Evolutionary conservation across 2,797 vertebrate genomes (phyloP).

Genomic region (Onychomys leucogaster): DNA sequence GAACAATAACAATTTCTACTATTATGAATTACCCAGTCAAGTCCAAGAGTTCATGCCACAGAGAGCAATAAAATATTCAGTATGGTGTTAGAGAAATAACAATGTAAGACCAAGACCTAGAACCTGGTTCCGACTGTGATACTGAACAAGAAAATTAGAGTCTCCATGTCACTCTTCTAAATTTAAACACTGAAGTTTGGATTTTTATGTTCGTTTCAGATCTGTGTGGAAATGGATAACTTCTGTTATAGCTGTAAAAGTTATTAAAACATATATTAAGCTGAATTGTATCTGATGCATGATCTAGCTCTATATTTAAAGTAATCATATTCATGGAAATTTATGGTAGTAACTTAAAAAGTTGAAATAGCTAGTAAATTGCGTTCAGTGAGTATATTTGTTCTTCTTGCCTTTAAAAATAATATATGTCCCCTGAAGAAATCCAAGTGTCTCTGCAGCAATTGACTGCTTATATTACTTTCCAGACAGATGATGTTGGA

Average conservation of each 20-base stretch:
- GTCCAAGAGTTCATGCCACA: background rate
- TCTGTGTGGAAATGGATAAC: background rate
- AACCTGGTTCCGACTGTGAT: background rate
- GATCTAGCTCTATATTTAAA: background rate
- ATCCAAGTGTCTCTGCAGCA: slow-evolving; percentile 93
- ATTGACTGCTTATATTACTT: slow-evolving; percentile 93
- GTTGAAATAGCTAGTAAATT: background rate
- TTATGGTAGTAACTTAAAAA: background rate
- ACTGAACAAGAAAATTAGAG: background rate
- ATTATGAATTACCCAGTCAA: background rate
- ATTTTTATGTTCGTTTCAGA: slow-evolving; percentile 14
- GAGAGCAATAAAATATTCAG: slow-evolving; percentile 6
- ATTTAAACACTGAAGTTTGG: background rate
- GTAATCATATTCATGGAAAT: background rate
- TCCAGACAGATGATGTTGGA: slow-evolving; percentile 92
- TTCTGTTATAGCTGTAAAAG: background rate
- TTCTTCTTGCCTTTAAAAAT: background rate
- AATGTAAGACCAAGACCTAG: background rate
- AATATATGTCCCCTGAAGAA: slow-evolving; percentile 86
- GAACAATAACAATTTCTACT: background rate
- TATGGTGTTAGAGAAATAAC: background rate
- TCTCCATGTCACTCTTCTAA: background rate
- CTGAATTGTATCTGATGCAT: background rate
- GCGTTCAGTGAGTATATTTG: background rate
- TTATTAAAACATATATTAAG: background rate